phyloP scores from a whole-genome alignment of 1,140 invertebrate species.

The Pinna nobilis region DNA sequence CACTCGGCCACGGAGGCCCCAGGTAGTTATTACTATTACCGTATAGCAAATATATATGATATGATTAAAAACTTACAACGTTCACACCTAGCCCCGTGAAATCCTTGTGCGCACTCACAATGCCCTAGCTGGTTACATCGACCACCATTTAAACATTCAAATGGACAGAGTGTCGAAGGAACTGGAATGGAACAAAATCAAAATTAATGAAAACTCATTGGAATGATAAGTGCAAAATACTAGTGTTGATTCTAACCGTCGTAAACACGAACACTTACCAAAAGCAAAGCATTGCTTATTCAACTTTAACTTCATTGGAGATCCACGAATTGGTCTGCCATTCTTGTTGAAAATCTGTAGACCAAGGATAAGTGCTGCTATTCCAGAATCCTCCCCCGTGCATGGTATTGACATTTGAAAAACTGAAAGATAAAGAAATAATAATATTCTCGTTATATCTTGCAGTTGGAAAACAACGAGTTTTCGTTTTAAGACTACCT shows the following conservation, averaged over 20 bases:
- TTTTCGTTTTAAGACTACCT: too few species aligned
- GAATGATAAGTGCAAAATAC: background rate
- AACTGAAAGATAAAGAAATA: slow-evolving; percentile 78
- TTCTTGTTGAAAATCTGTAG: slow-evolving; percentile 84
- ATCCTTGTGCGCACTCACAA: slow-evolving; percentile 69
- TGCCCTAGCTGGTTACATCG: slow-evolving; percentile 62
- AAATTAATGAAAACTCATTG: background rate
- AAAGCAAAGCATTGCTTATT: slow-evolving; percentile 89
- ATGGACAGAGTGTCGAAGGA: slow-evolving; percentile 32
- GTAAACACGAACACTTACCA: slow-evolving; percentile 51
- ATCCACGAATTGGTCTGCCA: slow-evolving; percentile 87
- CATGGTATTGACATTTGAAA: slow-evolving; percentile 95
- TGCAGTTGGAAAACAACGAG: too few species aligned
- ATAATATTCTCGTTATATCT: background rate
- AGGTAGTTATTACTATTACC: too few species aligned
- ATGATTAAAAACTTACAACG: slow-evolving; percentile 59
- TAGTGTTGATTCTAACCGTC: too few species aligned
- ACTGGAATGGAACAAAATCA: slow-evolving; percentile 8
- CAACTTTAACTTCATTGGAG: slow-evolving; percentile 90
- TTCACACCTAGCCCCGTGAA: slow-evolving; percentile 65
- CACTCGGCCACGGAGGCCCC: too few species aligned
- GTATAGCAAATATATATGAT: too few species aligned
- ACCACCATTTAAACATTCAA: slow-evolving; percentile 67
- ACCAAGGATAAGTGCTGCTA: slow-evolving; percentile 91
- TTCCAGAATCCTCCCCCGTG: slow-evolving; percentile 90